Conservation (phyloP, 2,797 vertebrate genomes). For the Danio jaintianensis region DNA sequence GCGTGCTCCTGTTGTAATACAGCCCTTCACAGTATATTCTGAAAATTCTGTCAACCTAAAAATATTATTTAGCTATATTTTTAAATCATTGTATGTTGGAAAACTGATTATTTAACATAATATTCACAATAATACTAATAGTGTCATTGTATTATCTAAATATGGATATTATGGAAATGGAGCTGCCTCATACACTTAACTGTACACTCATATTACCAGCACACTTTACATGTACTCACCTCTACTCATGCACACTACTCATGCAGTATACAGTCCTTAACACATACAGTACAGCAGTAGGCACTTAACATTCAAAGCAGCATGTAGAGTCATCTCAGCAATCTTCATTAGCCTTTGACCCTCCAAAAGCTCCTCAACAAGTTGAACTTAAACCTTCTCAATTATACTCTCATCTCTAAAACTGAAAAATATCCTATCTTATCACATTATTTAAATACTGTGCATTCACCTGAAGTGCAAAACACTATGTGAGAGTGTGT, state of each 20-base stretch:
- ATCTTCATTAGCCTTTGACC: slow-evolving; percentile 17
- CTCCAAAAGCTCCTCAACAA: slow-evolving; percentile 20
- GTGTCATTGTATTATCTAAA: neutral
- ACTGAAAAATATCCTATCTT: slow-evolving; percentile 1
- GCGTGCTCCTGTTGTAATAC: too few relatives aligned
- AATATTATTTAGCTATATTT: too few relatives aligned
- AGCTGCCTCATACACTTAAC: neutral
- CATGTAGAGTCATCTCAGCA: slow-evolving; percentile 12
- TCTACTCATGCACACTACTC: neutral
- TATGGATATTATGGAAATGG: neutral
- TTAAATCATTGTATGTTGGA: neutral
- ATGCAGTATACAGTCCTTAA: neutral
- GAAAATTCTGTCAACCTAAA: too few relatives aligned
- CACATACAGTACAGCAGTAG: neutral
- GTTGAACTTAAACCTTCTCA: slow-evolving; percentile 10
- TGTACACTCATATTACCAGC: neutral
- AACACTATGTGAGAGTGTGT: neutral
- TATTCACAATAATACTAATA: neutral
- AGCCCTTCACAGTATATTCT: too few relatives aligned
- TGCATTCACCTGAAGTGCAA: neutral
- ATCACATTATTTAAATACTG: neutral
- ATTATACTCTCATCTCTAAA: slow-evolving; percentile 20
- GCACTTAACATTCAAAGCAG: slow-evolving; percentile 21
- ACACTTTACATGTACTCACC: neutral
- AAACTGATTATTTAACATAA: neutral